Evolutionary conservation across 2,888 invertebrate species (phyloP), one percentile per base, ranked within the genome.

Genomic region (Himalopsyche tibetana): DNA sequence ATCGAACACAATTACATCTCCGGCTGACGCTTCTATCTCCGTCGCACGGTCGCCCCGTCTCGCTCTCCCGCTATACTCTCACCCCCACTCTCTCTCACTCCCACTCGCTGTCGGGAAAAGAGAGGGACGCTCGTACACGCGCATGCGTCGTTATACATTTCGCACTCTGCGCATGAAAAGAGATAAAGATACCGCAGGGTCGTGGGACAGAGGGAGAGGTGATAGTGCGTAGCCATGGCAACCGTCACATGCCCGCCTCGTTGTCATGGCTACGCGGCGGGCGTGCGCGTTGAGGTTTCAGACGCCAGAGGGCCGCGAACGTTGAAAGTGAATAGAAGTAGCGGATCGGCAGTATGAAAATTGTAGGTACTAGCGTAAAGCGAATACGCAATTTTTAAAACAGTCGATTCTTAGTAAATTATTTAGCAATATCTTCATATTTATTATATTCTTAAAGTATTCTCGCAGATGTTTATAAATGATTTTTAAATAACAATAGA

Each of bases 161-260:
- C 84, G 82, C 86, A 84, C 82, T 81, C 82, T 55, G 79, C 74
- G 69, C 55, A 81, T 81, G 89, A 86, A 89, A 89, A 88, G 89
- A 90, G 90, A 90, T 89, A 90, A 90, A 90, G 90, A 91, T 90
- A 88, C 84, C 69, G 90, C 82, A 80, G 81, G 51, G 56, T 36
- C 56, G 87, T 69, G 87, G 84, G 88, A 85, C 88, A 85, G 89
- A 90, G 89, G 90, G 89, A 90, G 90, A 90, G 90, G 90, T 90
- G 91, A 89, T 83, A 88, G 55, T 63, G 90, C 91, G 94, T 94
- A 92, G 91, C 94, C 92, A 94, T 94, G 93, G 94, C 92, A 93
- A 90, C 90, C 90, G 87, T 89, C 89, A 88, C 88, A 88, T 85
- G 84, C 85, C 86, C 86, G 88, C 85, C 89, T 91, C 91, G 94